Conservation (phyloP, 2,797 vertebrate species). For the Eulemur albifrons region DNA sequence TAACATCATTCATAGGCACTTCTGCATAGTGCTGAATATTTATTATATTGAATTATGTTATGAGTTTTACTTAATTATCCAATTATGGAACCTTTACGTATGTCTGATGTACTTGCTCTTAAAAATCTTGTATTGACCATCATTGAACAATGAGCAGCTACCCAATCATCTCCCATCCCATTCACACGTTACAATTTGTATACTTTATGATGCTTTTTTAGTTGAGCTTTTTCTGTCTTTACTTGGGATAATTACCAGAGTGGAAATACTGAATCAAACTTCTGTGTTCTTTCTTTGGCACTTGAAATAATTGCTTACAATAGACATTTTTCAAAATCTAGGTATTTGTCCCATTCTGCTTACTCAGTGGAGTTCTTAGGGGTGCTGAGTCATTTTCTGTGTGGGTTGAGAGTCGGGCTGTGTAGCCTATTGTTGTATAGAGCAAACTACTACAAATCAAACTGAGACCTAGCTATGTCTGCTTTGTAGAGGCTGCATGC, state of each 20-base stretch:
- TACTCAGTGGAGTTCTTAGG: background rate
- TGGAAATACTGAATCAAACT: background rate
- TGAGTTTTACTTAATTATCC: background rate
- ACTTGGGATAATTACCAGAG: background rate
- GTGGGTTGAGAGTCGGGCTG: background rate
- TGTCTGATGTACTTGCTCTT: background rate
- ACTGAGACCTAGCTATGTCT: background rate
- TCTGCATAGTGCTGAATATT: background rate
- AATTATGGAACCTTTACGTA: background rate
- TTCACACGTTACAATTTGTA: too few species aligned
- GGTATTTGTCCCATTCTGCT: background rate
- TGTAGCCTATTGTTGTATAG: background rate
- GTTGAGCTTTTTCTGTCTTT: background rate
- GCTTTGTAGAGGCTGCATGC: background rate
- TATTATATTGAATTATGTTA: background rate
- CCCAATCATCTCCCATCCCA: too few species aligned
- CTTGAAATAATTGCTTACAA: background rate
- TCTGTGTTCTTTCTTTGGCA: background rate
- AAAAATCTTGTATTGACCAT: background rate
- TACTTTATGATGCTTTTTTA: too few species aligned
- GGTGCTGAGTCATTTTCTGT: background rate
- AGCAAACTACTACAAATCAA: background rate
- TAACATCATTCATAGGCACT: background rate
- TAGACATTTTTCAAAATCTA: slow-evolving; percentile 10
- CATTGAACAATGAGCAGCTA: background rate